These are phyloP conservation scores for Tragelaphus oryx DNA, from an alignment of 2,797 vertebrate species.

Conservation along the genomic window DNA sequence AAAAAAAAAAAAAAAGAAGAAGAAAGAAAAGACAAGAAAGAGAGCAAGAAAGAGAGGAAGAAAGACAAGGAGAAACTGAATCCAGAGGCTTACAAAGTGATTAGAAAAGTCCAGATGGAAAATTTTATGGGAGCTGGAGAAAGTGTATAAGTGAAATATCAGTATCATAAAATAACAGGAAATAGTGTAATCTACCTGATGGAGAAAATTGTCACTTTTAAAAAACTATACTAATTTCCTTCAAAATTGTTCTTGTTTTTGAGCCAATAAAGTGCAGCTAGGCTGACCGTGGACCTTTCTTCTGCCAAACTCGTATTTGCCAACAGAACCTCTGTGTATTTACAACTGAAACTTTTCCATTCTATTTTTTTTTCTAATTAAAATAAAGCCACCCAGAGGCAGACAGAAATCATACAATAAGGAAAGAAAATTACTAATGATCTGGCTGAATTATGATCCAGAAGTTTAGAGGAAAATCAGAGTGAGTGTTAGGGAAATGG, in stretches of 20 bases:
- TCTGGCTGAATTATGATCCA: conserved; percentile 51
- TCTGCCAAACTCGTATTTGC: conserved; percentile 47
- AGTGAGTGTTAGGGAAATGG: background rate
- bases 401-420: conserved; percentile 57
- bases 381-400: conserved; percentile 66
- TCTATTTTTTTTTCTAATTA: conserved; percentile 59
- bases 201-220: conserved; percentile 79
- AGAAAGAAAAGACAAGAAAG: background rate
- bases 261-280: conserved; percentile 56
- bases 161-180: conserved; percentile 80
- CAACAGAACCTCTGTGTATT: conserved; percentile 56
- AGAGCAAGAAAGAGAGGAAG: background rate
- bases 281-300: conserved; percentile 39
- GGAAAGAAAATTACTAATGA: conserved; percentile 67
- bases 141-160: conserved; percentile 75
- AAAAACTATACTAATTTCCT: conserved; percentile 65
- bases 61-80: conserved; percentile 66
- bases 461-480: conserved; percentile 52
- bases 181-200: conserved; percentile 78
- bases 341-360: conserved; percentile 68
- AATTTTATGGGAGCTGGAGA: conserved; percentile 75
- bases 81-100: conserved; percentile 66
- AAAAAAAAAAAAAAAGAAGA: background rate
- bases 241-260: conserved; percentile 66
- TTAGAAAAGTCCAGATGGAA: conserved; percentile 81